phyloP scores from a whole-genome alignment of 2,797 vertebrate genomes.

The Microctenopoma steveboyesi region DNA sequence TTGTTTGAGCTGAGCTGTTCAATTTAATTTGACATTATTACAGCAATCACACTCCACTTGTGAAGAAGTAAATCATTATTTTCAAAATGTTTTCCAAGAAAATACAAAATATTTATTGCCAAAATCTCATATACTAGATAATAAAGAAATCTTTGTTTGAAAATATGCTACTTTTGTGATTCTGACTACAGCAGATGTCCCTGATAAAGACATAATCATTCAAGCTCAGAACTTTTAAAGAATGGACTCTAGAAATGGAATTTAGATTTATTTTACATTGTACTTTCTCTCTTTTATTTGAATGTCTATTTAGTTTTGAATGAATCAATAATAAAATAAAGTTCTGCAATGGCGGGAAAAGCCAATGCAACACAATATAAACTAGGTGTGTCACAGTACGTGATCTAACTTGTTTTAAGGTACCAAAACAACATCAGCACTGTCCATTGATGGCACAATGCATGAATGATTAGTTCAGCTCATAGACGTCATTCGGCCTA shows the following conservation, averaged over 20 bases:
- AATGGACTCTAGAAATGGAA: constrained; percentile 1
- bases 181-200: constrained; percentile 38
- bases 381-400: too few species aligned
- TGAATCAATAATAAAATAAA: not conserved
- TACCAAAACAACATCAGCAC: too few species aligned
- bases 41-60: not conserved
- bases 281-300: not conserved
- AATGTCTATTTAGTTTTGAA: not conserved
- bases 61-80: not conserved
- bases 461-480: constrained; percentile 12
- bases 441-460: constrained; percentile 24
- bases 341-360: not conserved
- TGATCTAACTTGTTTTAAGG: too few species aligned
- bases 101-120: not conserved
- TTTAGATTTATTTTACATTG: not conserved
- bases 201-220: constrained; percentile 21
- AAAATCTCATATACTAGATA: constrained; percentile 10
- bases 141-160: not conserved
- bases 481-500: too few species aligned
- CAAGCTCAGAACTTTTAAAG: constrained; percentile 34
- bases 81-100: not conserved
- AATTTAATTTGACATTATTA: constrained; percentile 27
- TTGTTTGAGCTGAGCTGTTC: constrained; percentile 46
- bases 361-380: too few species aligned
- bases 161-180: constrained; percentile 28